Evolutionary conservation across 2,888 invertebrate genomes (phyloP), one percentile per base, ranked within the genome.

Genomic region (Zhuqinia jingwanae): DNA sequence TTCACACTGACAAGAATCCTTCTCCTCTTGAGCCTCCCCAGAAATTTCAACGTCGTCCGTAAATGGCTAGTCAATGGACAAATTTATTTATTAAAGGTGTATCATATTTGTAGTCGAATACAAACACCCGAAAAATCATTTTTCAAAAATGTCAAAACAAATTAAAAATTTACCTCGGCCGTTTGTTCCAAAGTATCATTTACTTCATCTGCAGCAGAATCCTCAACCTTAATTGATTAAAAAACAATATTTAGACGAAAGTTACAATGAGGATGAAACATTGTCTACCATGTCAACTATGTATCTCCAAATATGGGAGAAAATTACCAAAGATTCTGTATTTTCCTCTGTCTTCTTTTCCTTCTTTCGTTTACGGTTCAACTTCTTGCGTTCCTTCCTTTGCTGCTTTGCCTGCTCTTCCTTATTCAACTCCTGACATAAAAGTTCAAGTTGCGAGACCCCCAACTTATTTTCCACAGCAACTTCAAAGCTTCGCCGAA

Each of bases 391-490:
- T 92, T 98, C 97, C 91, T 96, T 96, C 91, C 96, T 94, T 91
- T 96, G 95, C 91, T 96, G 96, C 92, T 97, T 96, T 8, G 95
- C 95, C 88, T 95, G 94, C 92, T 98, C 97, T 91, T 97, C 97
- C 91, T 96, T 95, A 73, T 96, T 95, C 88, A 98, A 94, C 93
- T 98, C 97, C 90, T 97, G 96, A 92, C 96, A 98, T 42, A 97
- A 93, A 89, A 97, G 93, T 93, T 98, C 97, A 88, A 98, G 93
- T 92, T 97, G 97, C 60, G 97, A 96, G 27, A 97, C 95, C 30
- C 97, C 97, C 92, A 96, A 96, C 92, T 97, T 98, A 88, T 95
- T 95, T 93, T 98, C 98, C 36, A 98, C 96, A 3, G 97, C 96
- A 91, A 96, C 96, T 94, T 94, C 97, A 93, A 98, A 98, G 93